Evolutionary conservation across 2,888 invertebrate species (phyloP).

Genomic region (Papilio protenor): DNA sequence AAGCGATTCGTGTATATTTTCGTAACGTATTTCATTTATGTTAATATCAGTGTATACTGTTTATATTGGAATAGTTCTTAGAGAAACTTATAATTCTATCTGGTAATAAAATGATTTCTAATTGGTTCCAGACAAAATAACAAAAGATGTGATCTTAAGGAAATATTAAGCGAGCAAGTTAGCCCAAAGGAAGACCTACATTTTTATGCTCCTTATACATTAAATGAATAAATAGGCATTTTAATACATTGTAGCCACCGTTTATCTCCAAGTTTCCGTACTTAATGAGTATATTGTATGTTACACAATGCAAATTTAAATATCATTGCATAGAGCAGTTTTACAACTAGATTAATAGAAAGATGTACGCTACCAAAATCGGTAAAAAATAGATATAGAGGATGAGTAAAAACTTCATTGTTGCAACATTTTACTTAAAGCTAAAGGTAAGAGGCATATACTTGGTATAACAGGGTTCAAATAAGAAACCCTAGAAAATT

Average conservation of each 20-base stretch:
- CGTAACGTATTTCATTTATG: neutral
- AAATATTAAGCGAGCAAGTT: too few relatives aligned
- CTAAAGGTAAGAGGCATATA: neutral
- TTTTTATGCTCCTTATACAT: too few relatives aligned
- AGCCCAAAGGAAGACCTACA: too few relatives aligned
- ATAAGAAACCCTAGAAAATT: slow-evolving; percentile 32
- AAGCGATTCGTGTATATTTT: slow-evolving; percentile 1
- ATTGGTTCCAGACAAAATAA: neutral
- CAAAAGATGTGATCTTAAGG: too few relatives aligned
- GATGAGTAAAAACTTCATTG: neutral
- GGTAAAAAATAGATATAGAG: neutral
- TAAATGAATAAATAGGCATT: too few relatives aligned
- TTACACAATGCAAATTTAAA: too few relatives aligned
- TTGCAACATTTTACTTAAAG: neutral
- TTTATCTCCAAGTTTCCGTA: too few relatives aligned
- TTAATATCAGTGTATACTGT: neutral
- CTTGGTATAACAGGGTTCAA: neutral
- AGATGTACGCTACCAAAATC: too few relatives aligned
- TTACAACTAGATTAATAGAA: neutral
- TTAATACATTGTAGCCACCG: too few relatives aligned
- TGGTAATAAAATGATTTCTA: neutral
- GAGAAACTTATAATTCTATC: neutral
- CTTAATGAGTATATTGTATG: too few relatives aligned
- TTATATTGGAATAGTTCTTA: neutral
- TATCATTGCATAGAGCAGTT: neutral